Evolutionary conservation across 2,888 invertebrate species (phyloP).

Genomic region (Athalia circularis): DNA sequence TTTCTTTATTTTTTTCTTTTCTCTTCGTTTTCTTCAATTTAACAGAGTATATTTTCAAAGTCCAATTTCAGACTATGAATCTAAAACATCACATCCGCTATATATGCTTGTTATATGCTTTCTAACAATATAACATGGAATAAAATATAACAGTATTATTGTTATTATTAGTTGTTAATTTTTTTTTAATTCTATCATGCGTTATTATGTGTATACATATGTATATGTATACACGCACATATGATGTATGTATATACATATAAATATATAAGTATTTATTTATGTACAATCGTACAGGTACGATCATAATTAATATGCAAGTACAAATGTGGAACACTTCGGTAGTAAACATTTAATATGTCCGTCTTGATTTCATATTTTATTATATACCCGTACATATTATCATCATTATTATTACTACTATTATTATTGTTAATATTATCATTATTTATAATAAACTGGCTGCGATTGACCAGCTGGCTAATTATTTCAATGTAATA

Average conservation of each 20-base stretch:
- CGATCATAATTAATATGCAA: slow-evolving; percentile 38
- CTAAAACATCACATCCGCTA: slow-evolving; percentile 30
- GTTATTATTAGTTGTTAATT: too few relatives aligned
- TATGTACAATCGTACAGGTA: slow-evolving; percentile 7
- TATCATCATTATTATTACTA: background rate
- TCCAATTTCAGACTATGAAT: background rate
- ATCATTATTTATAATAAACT: slow-evolving; percentile 27
- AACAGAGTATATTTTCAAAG: too few relatives aligned
- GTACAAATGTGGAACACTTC: slow-evolving; percentile 42
- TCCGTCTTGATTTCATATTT: slow-evolving; percentile 36
- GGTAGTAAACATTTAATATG: slow-evolving; percentile 41
- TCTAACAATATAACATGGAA: slow-evolving; percentile 41
- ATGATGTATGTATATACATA: slow-evolving; percentile 6
- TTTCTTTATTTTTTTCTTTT: too few relatives aligned
- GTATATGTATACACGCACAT: background rate
- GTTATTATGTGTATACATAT: slow-evolving; percentile 14
- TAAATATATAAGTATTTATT: background rate
- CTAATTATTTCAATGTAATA: background rate
- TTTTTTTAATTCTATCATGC: slow-evolving; percentile 8
- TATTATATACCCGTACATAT: background rate
- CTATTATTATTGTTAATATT: slow-evolving; percentile 5
- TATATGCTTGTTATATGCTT: background rate
- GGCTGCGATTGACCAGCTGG: background rate
- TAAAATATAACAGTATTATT: slow-evolving; percentile 38
- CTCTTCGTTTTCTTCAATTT: too few relatives aligned